Conservation (phyloP, 2,888 invertebrate species). For the Lasioglossum villosulum region DNA sequence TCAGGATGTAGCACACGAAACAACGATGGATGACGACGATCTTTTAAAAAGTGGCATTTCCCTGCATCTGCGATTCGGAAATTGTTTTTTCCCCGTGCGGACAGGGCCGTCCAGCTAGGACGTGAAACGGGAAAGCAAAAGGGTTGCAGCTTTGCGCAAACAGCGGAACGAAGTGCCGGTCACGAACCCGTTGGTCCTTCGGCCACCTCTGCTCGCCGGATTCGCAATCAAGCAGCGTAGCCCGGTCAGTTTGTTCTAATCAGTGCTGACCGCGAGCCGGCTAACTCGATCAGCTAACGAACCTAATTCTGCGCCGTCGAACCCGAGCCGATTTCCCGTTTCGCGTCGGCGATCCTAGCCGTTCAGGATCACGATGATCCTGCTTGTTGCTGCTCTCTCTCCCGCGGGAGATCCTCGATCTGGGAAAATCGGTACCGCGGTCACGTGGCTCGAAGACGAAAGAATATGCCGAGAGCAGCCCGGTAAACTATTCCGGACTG, state of each 20-base stretch:
- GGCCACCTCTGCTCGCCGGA: conserved; percentile 46
- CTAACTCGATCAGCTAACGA: conserved; percentile 84
- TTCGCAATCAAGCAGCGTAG: conserved; percentile 83
- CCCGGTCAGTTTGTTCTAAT: conserved; percentile 84
- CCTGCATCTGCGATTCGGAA: not conserved
- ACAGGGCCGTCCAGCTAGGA: not conserved
- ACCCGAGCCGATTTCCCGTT: conserved; percentile 76
- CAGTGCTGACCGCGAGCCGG: conserved; percentile 81
- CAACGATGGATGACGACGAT: not conserved
- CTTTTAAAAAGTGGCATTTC: not conserved
- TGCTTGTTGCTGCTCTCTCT: not conserved
- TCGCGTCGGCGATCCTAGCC: not conserved
- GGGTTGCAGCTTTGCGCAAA: conserved; percentile 23
- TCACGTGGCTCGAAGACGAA: conserved; percentile 68
- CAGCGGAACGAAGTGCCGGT: conserved; percentile 69
- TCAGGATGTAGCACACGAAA: not conserved
- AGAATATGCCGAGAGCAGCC: conserved; percentile 56
- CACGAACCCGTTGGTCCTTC: conserved; percentile 55
- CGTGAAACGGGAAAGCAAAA: not conserved
- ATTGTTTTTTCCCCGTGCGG: not conserved
- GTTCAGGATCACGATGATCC: not conserved
- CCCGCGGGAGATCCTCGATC: conserved; percentile 32
- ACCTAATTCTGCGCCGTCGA: conserved; percentile 76
- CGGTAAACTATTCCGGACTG: conserved; percentile 54
- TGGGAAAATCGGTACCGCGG: conserved; percentile 61